phyloP scores from a whole-genome alignment of 2,888 invertebrate genomes.

The Drosophila recens region DNA sequence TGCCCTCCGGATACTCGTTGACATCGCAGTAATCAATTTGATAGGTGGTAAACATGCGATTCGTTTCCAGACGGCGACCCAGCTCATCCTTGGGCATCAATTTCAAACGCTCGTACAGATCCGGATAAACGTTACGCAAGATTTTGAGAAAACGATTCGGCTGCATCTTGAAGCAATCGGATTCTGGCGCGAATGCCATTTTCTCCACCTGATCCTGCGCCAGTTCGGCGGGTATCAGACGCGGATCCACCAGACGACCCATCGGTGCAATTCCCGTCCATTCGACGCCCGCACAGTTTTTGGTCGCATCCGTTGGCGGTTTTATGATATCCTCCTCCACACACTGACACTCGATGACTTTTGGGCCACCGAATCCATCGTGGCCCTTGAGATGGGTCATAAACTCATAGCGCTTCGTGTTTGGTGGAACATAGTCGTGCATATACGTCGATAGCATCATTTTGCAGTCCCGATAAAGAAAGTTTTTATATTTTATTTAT shows the following conservation, averaged over 20 bases:
- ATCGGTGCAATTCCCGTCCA: slow-evolving; percentile 84
- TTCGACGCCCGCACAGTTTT: slow-evolving; percentile 71
- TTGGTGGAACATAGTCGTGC: slow-evolving; percentile 82
- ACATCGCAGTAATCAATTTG: slow-evolving; percentile 86
- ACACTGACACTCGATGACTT: slow-evolving; percentile 72
- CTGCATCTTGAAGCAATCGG: slow-evolving; percentile 77
- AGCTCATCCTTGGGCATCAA: slow-evolving; percentile 86
- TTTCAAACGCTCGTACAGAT: slow-evolving; percentile 86
- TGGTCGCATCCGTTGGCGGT: slow-evolving; percentile 60
- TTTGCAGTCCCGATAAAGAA: slow-evolving; percentile 23
- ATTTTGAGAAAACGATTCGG: slow-evolving; percentile 84
- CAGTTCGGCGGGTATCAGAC: slow-evolving; percentile 78
- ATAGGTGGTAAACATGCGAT: slow-evolving; percentile 87
- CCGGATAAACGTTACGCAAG: slow-evolving; percentile 86
- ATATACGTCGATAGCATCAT: slow-evolving; percentile 84
- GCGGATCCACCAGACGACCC: slow-evolving; percentile 81
- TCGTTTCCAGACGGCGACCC: slow-evolving; percentile 86
- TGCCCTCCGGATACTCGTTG: slow-evolving; percentile 82
- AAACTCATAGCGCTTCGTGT: slow-evolving; percentile 80
- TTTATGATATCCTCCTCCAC: slow-evolving; percentile 63
- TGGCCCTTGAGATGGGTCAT: slow-evolving; percentile 42
- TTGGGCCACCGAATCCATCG: slow-evolving; percentile 39
- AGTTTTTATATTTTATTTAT: background rate
- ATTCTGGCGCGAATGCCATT: slow-evolving; percentile 65
- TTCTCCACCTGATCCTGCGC: slow-evolving; percentile 68